phyloP scores from a whole-genome alignment of 2,113 vertebrate species.

The Mesoclemmys tuberculata region DNA sequence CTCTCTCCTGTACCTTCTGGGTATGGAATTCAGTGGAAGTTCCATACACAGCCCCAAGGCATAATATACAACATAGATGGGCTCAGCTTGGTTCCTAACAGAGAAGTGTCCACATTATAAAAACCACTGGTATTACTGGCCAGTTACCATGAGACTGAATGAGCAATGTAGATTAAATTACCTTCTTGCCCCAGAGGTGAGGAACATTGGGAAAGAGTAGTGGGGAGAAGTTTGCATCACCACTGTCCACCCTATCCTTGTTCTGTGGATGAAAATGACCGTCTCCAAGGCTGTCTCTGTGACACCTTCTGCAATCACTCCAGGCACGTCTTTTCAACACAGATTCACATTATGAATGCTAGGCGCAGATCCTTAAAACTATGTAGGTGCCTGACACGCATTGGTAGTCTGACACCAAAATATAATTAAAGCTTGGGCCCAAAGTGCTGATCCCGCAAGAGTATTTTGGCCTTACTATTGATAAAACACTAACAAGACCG shows the following conservation, averaged over 20 bases:
- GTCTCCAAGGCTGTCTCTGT: neutral
- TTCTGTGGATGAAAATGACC: neutral
- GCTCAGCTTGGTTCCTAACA: neutral
- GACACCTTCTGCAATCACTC: neutral
- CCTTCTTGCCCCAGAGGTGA: neutral
- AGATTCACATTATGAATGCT: neutral
- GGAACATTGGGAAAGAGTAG: neutral
- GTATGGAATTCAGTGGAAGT: neutral
- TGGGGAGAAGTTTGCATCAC: neutral
- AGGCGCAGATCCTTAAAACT: neutral
- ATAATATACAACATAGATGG: neutral
- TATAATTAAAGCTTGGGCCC: neutral
- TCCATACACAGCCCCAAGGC: neutral
- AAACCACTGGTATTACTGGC: neutral
- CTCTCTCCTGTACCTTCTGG: neutral
- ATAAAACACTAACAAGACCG: neutral
- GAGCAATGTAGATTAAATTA: neutral
- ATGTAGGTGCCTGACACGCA: neutral
- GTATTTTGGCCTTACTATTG: fast-evolving
- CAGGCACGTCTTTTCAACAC: neutral
- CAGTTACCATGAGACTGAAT: neutral
- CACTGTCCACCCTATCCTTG: fast-evolving
- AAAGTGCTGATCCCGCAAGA: neutral
- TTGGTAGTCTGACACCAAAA: neutral
- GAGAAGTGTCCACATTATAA: neutral